phyloP scores from a whole-genome alignment of 2,797 vertebrate genomes.

The Pseudochirops cupreus region DNA sequence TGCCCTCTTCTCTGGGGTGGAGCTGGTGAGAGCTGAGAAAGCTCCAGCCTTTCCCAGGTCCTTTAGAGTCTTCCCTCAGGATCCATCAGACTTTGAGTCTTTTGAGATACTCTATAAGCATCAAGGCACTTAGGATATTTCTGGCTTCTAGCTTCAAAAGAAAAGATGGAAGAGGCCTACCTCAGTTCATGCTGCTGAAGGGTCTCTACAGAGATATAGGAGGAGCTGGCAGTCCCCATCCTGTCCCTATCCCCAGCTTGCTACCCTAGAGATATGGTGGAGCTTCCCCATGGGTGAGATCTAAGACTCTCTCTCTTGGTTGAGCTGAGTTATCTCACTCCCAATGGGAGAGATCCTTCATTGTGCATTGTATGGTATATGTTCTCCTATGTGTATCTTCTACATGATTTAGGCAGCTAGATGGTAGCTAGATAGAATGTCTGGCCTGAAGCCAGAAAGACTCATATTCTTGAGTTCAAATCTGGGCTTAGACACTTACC shows the following conservation, averaged over 20 bases:
- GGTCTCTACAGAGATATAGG: neutral
- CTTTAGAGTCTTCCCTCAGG: neutral
- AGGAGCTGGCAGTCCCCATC: neutral
- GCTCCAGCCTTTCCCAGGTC: neutral
- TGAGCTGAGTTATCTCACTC: neutral
- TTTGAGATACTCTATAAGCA: neutral
- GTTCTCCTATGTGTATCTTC: neutral
- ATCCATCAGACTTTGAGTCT: neutral
- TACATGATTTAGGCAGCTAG: neutral
- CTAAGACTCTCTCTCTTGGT: neutral
- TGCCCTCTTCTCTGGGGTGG: neutral
- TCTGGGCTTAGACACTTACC: neutral
- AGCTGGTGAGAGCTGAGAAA: neutral
- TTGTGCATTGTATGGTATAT: neutral
- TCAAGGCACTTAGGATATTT: neutral
- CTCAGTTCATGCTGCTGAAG: too few relatives aligned
- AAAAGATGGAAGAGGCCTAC: neutral
- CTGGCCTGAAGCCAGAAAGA: neutral
- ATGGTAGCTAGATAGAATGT: neutral
- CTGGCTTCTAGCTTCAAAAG: neutral
- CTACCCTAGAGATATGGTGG: neutral
- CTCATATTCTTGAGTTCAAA: neutral
- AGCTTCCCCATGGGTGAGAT: neutral
- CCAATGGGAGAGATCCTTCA: neutral
- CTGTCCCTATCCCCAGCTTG: neutral